Conservation (phyloP, 2,888 invertebrate species). For the Agrilus cyanescens region DNA sequence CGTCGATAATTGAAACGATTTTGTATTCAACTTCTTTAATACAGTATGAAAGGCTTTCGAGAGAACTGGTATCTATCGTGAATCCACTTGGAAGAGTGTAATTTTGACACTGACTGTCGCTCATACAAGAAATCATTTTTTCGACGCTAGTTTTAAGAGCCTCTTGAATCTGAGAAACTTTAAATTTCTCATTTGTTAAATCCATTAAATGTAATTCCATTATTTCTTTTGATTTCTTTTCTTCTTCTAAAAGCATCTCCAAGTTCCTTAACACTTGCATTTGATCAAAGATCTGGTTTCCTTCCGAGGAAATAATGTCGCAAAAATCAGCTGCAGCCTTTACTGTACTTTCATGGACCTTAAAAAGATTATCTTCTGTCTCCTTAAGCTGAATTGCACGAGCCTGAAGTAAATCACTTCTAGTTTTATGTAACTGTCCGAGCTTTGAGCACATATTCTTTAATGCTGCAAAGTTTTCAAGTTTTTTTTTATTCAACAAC, state of each 20-base stretch:
- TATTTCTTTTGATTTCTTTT: slow-evolving; percentile 13
- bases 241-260: slow-evolving; percentile 10
- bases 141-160: slow-evolving; percentile 5
- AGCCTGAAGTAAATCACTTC: slow-evolving; percentile 22
- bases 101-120: no score
- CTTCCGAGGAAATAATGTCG: slow-evolving; percentile 17
- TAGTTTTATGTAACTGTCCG: slow-evolving; percentile 14
- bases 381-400: slow-evolving; percentile 24
- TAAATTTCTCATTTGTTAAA: slow-evolving; percentile 12
- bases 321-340: slow-evolving; percentile 22
- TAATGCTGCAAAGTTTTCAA: background rate
- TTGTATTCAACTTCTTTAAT: slow-evolving; percentile 15
- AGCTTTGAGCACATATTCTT: no score
- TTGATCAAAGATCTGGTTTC: slow-evolving; percentile 16
- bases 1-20: slow-evolving; percentile 9
- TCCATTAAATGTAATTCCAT: slow-evolving; percentile 12
- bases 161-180: slow-evolving; percentile 6
- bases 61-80: no score
- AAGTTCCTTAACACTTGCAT: slow-evolving; percentile 8
- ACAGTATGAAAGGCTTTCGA: no score
- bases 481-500: slow-evolving; percentile 12
- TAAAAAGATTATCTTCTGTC: slow-evolving; percentile 21
- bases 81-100: no score
- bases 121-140: background rate
- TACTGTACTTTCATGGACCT: slow-evolving; percentile 21